phyloP scores from a whole-genome alignment of 1,140 invertebrate genomes.

The Trypoxylus dichotomus region DNA sequence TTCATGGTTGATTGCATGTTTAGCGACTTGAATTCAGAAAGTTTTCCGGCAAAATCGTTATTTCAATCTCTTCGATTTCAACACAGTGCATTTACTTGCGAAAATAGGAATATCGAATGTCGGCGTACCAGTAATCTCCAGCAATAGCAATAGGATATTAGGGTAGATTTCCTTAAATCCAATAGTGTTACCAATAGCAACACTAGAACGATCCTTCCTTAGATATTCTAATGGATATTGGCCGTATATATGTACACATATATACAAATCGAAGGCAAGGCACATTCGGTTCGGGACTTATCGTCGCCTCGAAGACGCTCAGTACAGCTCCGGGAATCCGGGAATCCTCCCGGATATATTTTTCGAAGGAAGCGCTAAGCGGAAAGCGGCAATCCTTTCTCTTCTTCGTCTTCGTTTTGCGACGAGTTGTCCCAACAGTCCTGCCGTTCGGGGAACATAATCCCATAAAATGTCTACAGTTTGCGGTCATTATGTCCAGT shows the following conservation, averaged over 20 bases:
- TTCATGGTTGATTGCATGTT: too few species aligned
- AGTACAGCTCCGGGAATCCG: background rate
- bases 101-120: too few species aligned
- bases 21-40: too few species aligned
- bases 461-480: background rate
- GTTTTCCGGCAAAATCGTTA: too few species aligned
- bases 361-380: background rate
- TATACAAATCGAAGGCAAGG: background rate
- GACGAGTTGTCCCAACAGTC: background rate
- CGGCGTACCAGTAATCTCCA: background rate
- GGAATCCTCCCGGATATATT: background rate
- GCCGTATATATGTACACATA: background rate
- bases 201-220: background rate
- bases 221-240: background rate
- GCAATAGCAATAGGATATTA: background rate
- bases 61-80: too few species aligned
- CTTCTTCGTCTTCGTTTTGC: background rate
- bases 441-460: background rate
- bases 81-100: too few species aligned
- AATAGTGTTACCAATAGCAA: background rate
- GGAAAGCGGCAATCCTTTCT: background rate
- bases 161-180: background rate
- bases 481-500: conserved; percentile 5
- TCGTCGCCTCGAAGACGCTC: background rate
- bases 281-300: background rate